Base-by-base conservation (phyloP, 2,113 vertebrate genomes). In the Gorsachius goisagi region DNA sequence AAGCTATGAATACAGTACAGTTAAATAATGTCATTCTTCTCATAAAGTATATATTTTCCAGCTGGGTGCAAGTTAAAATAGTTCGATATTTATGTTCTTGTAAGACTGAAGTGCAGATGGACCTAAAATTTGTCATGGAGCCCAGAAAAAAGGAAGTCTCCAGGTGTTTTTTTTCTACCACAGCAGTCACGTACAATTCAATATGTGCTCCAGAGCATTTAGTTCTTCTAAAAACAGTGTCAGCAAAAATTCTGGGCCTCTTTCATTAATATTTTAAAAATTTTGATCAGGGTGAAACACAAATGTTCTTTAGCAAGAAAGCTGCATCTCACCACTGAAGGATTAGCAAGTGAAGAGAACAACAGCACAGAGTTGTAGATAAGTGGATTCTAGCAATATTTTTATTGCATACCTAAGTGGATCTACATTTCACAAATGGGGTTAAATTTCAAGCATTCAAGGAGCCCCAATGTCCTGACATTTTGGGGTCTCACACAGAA, bases 21-120 rank as follows among this genome's bases (percentile, higher is more conserved):
- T 97, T 97, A 96, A 93, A 93, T 95, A 98, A 94, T 95, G 80
- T 89, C 81, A 84, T 95, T 90, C 81, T 94, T 76, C 79, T 93
- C 69, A 47, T 91, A 90, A 94, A 95, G 62, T 91, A 73, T 50
- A 86, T 89, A 80, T 94, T 95, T 98, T 96, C 90, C 95, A 96
- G 68, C 60, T 96, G 74, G 74, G 23, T 89, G 49, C n/a, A 95
- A 94, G 58, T 88, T 95, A 97, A 75, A 58, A 95, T 63, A 93
- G 83, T 92, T 95, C 84, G 76, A 94, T 97, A 97, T 97, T 98
- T 97, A 97, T 93, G 45, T 76, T 98, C 86, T 90, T 95, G 37
- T 75, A 85, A 76, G 72, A 86, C 67, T 96, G 67, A 96, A 94
- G 73, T 95, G 41, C 76, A 96, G 78, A 95, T 92, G 84, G 76